Base-by-base conservation (phyloP, 2,888 invertebrate species). In the Lomographa bimaculata region DNA sequence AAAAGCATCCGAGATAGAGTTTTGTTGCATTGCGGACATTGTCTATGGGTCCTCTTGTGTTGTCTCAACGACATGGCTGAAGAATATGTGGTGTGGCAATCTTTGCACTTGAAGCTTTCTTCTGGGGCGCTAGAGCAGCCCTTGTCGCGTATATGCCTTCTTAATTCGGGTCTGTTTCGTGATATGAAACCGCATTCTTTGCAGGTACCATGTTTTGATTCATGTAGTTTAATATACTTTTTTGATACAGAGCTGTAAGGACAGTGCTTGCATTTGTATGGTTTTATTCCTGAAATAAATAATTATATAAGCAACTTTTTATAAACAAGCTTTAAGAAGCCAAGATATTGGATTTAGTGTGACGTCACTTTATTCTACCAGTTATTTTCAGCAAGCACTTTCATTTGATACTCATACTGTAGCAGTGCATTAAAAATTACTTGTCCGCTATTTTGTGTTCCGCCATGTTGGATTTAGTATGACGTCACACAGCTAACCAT, bases 151-250 rank as follows among this genome's bases (percentile, higher is more conserved):
- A 2, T 27, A 7, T 85, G 84, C 1, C 60, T 56, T 1, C 54
- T 50, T 1, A 79, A 23, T 0, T 65, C 64, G 1, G 55, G 46
- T 0, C 49, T 44, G 25, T 83, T 74, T 0, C 71, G 45, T 0
- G 74, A 81, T 0, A 82, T 70, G 44, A 73, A 72, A 0, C 69
- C 65, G 5, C 84, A 85, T 1, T 18, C n/a, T 0, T 60, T 45
- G 26, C 82, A 77, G 0, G 70, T 64, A 0, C 76, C 46, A 21
- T 86, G 87, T 0, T 75, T 74, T 0, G 58, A 24, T 17, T 85
- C 81, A 9, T 87, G 87, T 35, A 77, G 76, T 27, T 79, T 80
- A 0, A 77, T 54, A 30, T 85, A 85, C 46, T 81, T 86, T 57
- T 82, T 84, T 0, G 85, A 85, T 0, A 69, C 85, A 3, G 74